These are phyloP conservation scores for Hydrozoanthus gracilis DNA, from an alignment of 92 coral and sea anemone genomes.

Conservation along the genomic window DNA sequence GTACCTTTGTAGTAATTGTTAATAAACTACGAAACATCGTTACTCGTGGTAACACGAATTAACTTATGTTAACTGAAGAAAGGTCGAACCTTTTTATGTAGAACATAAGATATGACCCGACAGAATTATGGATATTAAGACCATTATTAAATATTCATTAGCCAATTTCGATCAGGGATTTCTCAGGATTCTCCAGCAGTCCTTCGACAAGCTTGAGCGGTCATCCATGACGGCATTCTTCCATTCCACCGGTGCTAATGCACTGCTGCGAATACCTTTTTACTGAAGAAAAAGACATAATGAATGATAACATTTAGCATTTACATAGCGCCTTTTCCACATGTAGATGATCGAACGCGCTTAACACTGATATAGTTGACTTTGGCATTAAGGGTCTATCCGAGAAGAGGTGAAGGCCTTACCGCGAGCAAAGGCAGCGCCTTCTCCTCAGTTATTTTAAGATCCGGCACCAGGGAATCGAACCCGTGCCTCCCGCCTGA, in stretches of 20 bases:
- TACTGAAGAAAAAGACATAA: neutral
- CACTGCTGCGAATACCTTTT: neutral
- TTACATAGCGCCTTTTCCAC: too few relatives aligned
- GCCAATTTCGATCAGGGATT: neutral
- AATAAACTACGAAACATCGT: too few relatives aligned
- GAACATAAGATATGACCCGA: too few relatives aligned
- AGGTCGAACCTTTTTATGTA: too few relatives aligned
- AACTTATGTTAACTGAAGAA: too few relatives aligned
- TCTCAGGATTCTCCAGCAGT: neutral
- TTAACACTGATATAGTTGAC: neutral
- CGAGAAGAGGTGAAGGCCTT: too few relatives aligned
- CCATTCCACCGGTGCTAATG: neutral
- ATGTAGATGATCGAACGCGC: too few relatives aligned
- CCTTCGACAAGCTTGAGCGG: slow-evolving; percentile 2
- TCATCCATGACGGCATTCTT: neutral
- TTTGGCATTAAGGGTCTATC: neutral
- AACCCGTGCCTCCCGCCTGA: neutral
- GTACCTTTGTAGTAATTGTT: too few relatives aligned
- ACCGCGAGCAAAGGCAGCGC: neutral
- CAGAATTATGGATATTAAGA: too few relatives aligned
- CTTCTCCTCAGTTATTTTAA: neutral
- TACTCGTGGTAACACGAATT: too few relatives aligned
- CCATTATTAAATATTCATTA: too few relatives aligned
- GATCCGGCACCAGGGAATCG: slow-evolving; percentile 1
- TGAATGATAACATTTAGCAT: neutral